Evolutionary conservation across 2,888 invertebrate genomes (phyloP).

Genomic region (Listrodromus nycthemerus): DNA sequence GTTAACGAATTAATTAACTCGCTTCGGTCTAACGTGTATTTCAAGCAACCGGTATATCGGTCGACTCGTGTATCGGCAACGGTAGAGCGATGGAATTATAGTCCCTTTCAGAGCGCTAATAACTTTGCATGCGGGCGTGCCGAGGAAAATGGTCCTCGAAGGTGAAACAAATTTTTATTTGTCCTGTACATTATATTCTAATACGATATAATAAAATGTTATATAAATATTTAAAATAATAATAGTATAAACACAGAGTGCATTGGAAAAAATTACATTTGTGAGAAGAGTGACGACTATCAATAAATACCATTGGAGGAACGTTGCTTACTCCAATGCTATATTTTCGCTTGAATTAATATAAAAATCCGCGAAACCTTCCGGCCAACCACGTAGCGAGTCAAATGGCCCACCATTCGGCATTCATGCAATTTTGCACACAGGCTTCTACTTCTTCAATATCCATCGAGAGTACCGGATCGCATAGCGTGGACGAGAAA

Average conservation of each 20-base stretch:
- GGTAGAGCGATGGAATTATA: not conserved
- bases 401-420: slow-evolving; percentile 3
- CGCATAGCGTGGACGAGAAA: not conserved
- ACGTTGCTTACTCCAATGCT: too few relatives aligned
- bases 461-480: slow-evolving; percentile 33
- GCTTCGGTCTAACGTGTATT: not conserved
- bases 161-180: too few relatives aligned
- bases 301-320: too few relatives aligned
- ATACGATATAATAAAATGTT: too few relatives aligned
- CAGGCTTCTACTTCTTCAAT: slow-evolving; percentile 43
- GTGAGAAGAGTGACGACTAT: too few relatives aligned
- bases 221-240: too few relatives aligned
- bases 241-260: too few relatives aligned
- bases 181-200: too few relatives aligned
- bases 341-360: not conserved
- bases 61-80: not conserved
- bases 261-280: too few relatives aligned
- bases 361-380: slow-evolving; percentile 15
- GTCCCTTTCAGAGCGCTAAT: not conserved
- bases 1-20: slow-evolving; percentile 21
- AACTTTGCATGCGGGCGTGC: not conserved
- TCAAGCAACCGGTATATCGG: not conserved
- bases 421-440: slow-evolving; percentile 8
- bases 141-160: too few relatives aligned
- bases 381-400: slow-evolving; percentile 3